Evolutionary conservation across 2,113 vertebrate species (phyloP), one percentile per base, ranked within the genome.

Genomic region (Tringa solitaria): DNA sequence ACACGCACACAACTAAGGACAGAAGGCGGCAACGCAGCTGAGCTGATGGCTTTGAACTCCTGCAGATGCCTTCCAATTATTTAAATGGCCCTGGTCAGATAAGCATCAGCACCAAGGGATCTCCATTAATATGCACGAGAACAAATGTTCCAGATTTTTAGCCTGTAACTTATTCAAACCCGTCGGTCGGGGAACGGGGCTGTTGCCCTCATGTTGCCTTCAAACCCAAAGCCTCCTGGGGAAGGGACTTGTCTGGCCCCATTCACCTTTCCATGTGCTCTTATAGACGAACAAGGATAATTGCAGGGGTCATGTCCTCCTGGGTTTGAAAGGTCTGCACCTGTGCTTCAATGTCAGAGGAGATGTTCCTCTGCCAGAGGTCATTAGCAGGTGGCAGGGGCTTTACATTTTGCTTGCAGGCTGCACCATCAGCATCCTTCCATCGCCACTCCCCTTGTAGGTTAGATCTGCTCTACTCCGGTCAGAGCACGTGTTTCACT

Each of bases 101-200:
- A 92, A 96, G 92, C 76, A 92, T 92, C 91, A 83, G 84, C 80
- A 73, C 63, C 81, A 64, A 48, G 84, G 59, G 54, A 77, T 43
- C 0, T 1, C 28, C 0, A 2, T 89, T 93, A 91, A 93, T 94
- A 94, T 80, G 83, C 91, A 95, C 23, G 33, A 69, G 95, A 94
- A 84, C 84, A 96, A 94, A 94, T 74, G 89, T 77, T 92, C 75
- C 59, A 17, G 27, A 69, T 68, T 60, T 90, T 28, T 64, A 69
- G 50, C 59, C 63, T 2, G 14, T 95, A 41, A 61, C 67, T 94
- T 94, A 96, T 87, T 94, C 93, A 86, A 84, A 69, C 10, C 35
- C 8, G 45, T 43, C 27, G 70, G 22, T 35, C 3, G 2, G 43
- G 75, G 51, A 95, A 12, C 2, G 0, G 35, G 19, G 70, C 61